Base-by-base conservation (phyloP, 1,140 invertebrate genomes). In the Olivierus martensii region DNA sequence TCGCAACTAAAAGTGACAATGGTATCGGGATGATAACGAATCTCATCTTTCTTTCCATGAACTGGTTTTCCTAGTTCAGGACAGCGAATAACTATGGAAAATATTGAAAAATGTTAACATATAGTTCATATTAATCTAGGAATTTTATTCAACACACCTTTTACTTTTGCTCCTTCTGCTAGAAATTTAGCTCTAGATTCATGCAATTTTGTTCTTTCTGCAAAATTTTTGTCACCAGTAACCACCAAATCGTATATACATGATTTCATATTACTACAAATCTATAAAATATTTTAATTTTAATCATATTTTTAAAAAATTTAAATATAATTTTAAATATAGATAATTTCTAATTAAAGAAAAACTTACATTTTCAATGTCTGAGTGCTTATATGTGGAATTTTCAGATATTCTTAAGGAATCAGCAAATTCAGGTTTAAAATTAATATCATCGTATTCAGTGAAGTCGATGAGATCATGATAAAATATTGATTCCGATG, bases 1-100 rank as follows among this genome's bases (percentile, higher is more conserved):
- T 89, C 83, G 65, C 90, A 94, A 65, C 89, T 86, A 64, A 90
- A 93, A 39, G 81, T 81, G 0, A 94, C 87, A 71, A 83, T 79
- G 0, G 84, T 87, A 2, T 86, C 87, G 1, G 87, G 87, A 43
- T 81, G 79, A 67, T 92, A 93, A 58, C 84, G 77, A 70, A 91
- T 92, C 62, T 86, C 90, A 62, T 81, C 84, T 67, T 94, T 94
- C 38, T 87, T 73, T 36, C 90, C 89, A 65, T 92, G 87, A 3
- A 85, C 75, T 11, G 90, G 90, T 1, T 88, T 91, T 66, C 87
- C 84, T 59, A 94, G 65, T 39, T 90, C 79, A 12, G 88, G 89
- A 63, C 90, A 94, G 19, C 83, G 83, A 42, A 83, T 70, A 37
- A 81, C 79, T 78, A 59, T 12, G 9, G 9, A n/a, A n/a, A n/a